Evolutionary conservation across 64 coral and sea anemone species (phyloP).

Genomic region (Actinia tenebrosa): DNA sequence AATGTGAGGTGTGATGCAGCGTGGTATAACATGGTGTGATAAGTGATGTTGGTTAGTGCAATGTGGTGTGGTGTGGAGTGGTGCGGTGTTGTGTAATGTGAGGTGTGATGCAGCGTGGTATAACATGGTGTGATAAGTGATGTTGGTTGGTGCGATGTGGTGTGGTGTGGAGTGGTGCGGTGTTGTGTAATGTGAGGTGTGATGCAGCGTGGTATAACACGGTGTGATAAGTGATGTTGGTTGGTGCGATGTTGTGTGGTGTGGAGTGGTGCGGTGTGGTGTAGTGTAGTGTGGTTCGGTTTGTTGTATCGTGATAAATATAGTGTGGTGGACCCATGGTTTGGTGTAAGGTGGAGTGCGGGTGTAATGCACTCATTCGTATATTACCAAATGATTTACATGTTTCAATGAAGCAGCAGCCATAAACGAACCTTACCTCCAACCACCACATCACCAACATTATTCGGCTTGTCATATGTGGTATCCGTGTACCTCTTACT

Average conservation of each 20-base stretch:
- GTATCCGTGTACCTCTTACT: conserved; percentile 45
- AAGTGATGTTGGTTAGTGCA: too few relatives aligned
- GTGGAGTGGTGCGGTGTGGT: not conserved
- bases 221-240: too few relatives aligned
- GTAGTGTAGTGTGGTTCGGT: not conserved
- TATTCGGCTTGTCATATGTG: conserved; percentile 59
- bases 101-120: too few relatives aligned
- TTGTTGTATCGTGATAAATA: not conserved
- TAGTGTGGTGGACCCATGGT: not conserved
- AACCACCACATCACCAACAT: conserved; percentile 57
- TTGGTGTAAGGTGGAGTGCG: not conserved
- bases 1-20: too few relatives aligned
- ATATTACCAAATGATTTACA: not conserved
- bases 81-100: too few relatives aligned
- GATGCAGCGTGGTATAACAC: too few relatives aligned
- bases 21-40: too few relatives aligned
- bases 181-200: too few relatives aligned
- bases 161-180: not conserved
- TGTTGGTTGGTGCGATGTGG: not conserved
- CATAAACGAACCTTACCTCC: conserved; percentile 24
- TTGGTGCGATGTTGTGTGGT: not conserved
- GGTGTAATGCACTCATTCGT: not conserved
- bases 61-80: too few relatives aligned
- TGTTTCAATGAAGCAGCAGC: not conserved
- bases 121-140: too few relatives aligned